These are phyloP conservation scores for Aleadryas rufinucha DNA, from an alignment of 2,113 vertebrate genomes.

Conservation along the genomic window DNA sequence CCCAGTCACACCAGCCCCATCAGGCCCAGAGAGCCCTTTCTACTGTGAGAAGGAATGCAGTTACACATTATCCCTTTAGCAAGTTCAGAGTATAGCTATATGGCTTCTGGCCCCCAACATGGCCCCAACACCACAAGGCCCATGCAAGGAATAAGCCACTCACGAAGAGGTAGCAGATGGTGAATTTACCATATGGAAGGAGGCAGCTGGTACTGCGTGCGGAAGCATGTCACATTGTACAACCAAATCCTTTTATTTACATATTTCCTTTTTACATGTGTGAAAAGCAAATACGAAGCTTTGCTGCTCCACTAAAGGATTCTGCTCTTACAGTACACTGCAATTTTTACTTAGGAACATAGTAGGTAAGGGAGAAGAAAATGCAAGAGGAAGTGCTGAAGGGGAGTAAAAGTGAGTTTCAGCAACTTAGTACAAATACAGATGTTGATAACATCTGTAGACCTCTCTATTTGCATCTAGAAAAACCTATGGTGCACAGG, in stretches of 20 bases:
- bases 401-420: neutral
- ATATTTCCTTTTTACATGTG: neutral
- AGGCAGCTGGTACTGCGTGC: neutral
- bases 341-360: neutral
- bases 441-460: neutral
- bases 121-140: neutral
- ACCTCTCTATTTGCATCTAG: neutral
- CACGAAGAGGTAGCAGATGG: neutral
- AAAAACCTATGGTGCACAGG: neutral
- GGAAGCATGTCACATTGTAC: neutral
- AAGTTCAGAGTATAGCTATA: fast-evolving
- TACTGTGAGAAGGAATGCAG: neutral
- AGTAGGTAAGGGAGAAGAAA: neutral
- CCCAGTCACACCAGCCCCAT: neutral
- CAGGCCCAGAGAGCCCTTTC: neutral
- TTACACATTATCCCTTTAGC: neutral
- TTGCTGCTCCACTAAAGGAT: neutral
- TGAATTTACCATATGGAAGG: neutral
- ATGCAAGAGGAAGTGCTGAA: neutral
- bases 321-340: neutral
- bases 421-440: neutral
- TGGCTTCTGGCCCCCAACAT: fast-evolving
- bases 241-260: neutral
- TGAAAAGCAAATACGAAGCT: neutral
- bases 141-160: neutral